Base-by-base conservation (phyloP, 2,888 invertebrate species). In the Zele albiditarsus region DNA sequence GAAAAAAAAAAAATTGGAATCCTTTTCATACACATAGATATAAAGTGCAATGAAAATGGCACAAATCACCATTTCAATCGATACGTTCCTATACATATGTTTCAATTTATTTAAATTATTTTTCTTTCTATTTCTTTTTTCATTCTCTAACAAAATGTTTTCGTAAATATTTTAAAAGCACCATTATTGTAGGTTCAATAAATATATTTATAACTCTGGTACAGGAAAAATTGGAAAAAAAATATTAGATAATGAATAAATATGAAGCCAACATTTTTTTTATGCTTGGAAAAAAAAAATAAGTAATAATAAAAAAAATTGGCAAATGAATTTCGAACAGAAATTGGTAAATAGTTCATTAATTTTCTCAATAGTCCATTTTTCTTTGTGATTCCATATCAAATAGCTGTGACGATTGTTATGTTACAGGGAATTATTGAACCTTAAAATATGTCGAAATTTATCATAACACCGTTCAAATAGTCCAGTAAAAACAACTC, bases 1-100 rank as follows among this genome's bases (percentile, higher is more conserved):
- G 67, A 42, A 53, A 46, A 46, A 27, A 53, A 60, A 60, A 69
- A 69, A 73, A 75, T 72, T n/a, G n/a, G n/a, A n/a, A n/a, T 33
- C 72, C 4, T 28, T 33, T 33, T 31, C 33, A 33, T 63, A 28
- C 10, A 31, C 28, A 8, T 33, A 28, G 14, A 33, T 28, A 31
- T 63, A 46, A 46, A 46, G 16, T 8, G 53, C 53, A 53, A 53
- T 53, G 53, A 10, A 53, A 53, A 20, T 53, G 53, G 53, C 8
- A 53, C n/a, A 53, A 53, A 20, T 53, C 53, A 53, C 20, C 20
- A 53, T 8, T 53, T 53, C 53, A 53, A 53, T 53, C 20, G 20
- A 23, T 38, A 38, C 38, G 12, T 38, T 38, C 12, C 38, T 38
- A 38, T 38, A 4, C 38, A 38, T 12, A 38, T 53, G 20, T 53